These are phyloP conservation scores for Spodoptera picta DNA, from an alignment of 2,888 invertebrate genomes.

Conservation along the genomic window DNA sequence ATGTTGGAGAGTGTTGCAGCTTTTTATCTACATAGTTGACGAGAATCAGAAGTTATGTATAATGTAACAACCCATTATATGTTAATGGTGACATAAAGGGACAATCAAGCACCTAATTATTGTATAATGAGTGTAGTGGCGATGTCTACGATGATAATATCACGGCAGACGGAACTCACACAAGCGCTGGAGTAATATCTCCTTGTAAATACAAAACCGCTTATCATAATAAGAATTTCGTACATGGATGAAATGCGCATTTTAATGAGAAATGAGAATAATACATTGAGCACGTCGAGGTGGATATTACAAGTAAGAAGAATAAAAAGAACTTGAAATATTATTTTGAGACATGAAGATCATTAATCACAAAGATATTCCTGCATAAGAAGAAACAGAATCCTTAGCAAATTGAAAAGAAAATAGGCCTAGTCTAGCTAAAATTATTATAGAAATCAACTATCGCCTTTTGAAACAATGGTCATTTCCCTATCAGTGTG, in stretches of 20 bases:
- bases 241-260: not conserved
- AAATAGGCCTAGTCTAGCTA: not conserved
- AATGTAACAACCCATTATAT: too few species aligned
- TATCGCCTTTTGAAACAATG: conserved; percentile 31
- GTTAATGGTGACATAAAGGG: too few species aligned
- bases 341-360: too few species aligned
- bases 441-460: conserved; percentile 23
- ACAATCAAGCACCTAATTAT: too few species aligned
- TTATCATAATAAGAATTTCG: conserved; percentile 4
- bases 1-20: not conserved
- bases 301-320: too few species aligned
- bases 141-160: conserved; percentile 14
- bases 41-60: too few species aligned
- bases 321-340: too few species aligned
- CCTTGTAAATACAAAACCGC: conserved; percentile 9
- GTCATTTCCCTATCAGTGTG: conserved; percentile 43
- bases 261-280: conserved; percentile 4
- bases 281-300: not conserved
- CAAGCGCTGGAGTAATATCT: conserved; percentile 5
- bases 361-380: too few species aligned
- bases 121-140: not conserved
- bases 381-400: not conserved
- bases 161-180: conserved; percentile 22
- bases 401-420: not conserved
- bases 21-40: too few species aligned